Conservation (phyloP, 1,140 invertebrate species). For the Potamilus streckersoni region DNA sequence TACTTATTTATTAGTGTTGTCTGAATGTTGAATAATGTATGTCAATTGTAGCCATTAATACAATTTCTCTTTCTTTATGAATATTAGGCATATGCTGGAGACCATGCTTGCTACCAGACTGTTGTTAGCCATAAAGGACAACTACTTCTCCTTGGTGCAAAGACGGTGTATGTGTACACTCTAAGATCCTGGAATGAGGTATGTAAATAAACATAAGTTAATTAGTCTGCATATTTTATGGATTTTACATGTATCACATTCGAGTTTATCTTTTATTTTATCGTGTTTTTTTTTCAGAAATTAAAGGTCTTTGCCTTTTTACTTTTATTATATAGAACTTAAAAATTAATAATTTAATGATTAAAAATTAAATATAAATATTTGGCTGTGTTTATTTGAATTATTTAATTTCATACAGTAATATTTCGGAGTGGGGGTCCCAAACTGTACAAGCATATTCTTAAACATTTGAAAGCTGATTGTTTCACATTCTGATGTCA, state of each 20-base stretch:
- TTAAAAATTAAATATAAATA: too few relatives aligned
- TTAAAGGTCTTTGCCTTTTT: neutral
- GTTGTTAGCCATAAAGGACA: constrained; percentile 84
- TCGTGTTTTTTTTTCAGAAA: neutral
- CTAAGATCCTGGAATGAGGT: constrained; percentile 86
- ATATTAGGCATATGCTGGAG: constrained; percentile 80
- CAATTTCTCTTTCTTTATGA: neutral
- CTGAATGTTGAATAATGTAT: too few relatives aligned
- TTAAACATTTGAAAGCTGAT: too few relatives aligned
- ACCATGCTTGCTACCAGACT: constrained; percentile 91
- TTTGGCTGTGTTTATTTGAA: too few relatives aligned
- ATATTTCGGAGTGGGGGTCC: too few relatives aligned
- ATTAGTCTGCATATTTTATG: neutral
- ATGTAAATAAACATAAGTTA: constrained; percentile 14
- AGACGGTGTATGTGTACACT: constrained; percentile 82
- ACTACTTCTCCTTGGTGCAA: constrained; percentile 85
- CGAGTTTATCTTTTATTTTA: neutral
- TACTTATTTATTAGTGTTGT: too few relatives aligned
- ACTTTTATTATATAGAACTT: too few relatives aligned
- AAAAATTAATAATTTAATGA: too few relatives aligned
- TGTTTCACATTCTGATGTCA: too few relatives aligned
- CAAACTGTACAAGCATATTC: too few relatives aligned
- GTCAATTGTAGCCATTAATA: too few relatives aligned
- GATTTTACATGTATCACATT: neutral
- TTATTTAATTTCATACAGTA: too few relatives aligned